Evolutionary conservation across 2,888 invertebrate species (phyloP), one percentile per base, ranked within the genome.

Genomic region (Eupithecia abbreviata): DNA sequence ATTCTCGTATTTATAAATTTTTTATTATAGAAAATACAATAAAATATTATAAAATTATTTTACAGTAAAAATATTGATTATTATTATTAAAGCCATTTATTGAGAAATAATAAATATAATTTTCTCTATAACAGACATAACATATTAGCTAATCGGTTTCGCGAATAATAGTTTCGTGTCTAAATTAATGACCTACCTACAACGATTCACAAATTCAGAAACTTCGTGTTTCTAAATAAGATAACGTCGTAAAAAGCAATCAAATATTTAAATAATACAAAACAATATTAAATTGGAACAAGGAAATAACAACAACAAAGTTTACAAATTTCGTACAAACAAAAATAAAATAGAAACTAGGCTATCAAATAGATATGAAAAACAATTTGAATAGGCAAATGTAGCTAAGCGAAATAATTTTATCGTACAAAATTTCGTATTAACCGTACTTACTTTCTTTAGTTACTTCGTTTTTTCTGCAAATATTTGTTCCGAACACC

Each of bases 281-380:
- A 62, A 62, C 3, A 62, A 49, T 47, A 47, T 68, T 13, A 55
- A 43, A 66, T 55, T 71, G 15, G 42, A 73, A 71, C n/a, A 62
- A 72, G 77, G 74, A 74, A 74, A 62, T 62, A 73, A 72, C 70
- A 72, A 69, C 66, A 51, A 30, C 30, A 41, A 65, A 55, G 15
- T 49, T 55, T 5, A 43, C 13, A 65, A 70, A 65, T 72, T 70
- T 47, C n/a, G 68, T 72, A 68, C 12, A 62, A 58, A 18, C 7
- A 18, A 18, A 9, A 58, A 58, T 58, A 58, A 10, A 18, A 58
- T 2, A 58, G 55, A 13, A 18, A 18, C 62, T 12, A 62, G 30
- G 58, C 9, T 58, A 58, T 3, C 18, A 62, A 62, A 62, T 4
- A 62, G 30, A 62, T 58, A 30, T 2, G 3, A 62, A 62, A 30